Percentiles rank a stretch among this genome's conserved stretches.
phyloP scores from a whole-genome alignment of 2,113 vertebrate species.

The Melanerpes aurifrons region DNA sequence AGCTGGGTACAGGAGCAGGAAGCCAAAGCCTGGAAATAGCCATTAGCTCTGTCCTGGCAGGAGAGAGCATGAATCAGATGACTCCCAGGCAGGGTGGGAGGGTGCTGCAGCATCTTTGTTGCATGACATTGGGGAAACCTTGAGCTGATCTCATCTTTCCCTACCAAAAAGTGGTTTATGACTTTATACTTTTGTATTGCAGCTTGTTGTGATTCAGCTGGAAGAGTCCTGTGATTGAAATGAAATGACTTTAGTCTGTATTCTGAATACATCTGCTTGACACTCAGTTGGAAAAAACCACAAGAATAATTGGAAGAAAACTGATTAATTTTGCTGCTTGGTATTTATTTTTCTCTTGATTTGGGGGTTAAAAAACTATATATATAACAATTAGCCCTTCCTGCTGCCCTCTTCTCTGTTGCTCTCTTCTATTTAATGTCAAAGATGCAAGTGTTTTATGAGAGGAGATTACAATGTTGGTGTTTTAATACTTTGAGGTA shows the following conservation, averaged over 20 bases:
- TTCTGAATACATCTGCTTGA: conserved; percentile 23
- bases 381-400: not conserved
- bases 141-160: not conserved
- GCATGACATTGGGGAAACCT: conserved; percentile 60
- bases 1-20: conserved; percentile 15
- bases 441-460: not conserved
- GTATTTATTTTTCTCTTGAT: not conserved
- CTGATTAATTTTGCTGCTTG: conserved; percentile 26
- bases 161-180: not conserved
- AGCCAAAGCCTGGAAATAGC: conserved; percentile 56
- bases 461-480: not conserved
- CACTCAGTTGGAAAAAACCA: not conserved
- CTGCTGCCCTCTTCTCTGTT: not conserved
- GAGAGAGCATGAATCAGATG: not conserved
- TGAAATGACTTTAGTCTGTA: not conserved
- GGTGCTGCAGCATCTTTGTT: not conserved
- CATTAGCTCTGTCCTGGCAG: conserved; percentile 49
- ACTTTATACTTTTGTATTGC: not conserved
- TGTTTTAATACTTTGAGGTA: not conserved
- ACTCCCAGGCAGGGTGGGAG: not conserved
- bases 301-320: conserved; percentile 1
- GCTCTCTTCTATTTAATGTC: not conserved
- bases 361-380: not conserved
- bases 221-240: not conserved
- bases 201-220: not conserved